Evolutionary conservation across 2,888 invertebrate species (phyloP), one percentile per base, ranked within the genome.

Genomic region (Lithophane ornitopus): DNA sequence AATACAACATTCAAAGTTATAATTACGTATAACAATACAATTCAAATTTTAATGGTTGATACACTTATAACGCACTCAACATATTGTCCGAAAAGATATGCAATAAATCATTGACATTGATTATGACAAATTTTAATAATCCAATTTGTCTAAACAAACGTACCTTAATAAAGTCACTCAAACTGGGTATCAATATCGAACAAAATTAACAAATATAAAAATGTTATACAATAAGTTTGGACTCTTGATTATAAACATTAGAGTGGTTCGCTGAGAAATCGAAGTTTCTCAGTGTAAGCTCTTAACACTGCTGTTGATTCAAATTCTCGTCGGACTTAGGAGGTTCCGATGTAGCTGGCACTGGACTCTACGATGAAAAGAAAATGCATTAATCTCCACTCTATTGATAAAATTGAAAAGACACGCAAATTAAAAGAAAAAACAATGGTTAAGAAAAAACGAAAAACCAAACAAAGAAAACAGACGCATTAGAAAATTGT

Each of bases 311-410:
- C 91, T 97, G 97, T 91, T 97, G 97, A 95, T 98, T 98, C 95
- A 98, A 97, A 96, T 98, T 98, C 94, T 98, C 98, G 93, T 98
- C 98, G 89, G 98, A 97, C 90, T 97, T 97, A 92, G 97, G 97
- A 91, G 95, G 95, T 93, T 96, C 97, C 93, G 94, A 94, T 90
- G 94, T 94, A 89, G 96, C 97, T 92, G 98, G 98, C 92, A 97
- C 95, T 91, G 98, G 98, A 96, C 97, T 98, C 98, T 98, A 97
- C 81, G 89, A 87, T 86, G 95, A 94, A 94, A 94, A 94, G 90
- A 92, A 88, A 90, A 71, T 41, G 70, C 49, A 72, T 76, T 79
- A 70, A 69, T 49, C n/a, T 19, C 70, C 26, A 67, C 39, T n/a
- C n/a, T 41, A 34, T 41, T 46, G 0, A 58, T 77, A 41, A 39